Evolutionary conservation across 2,888 invertebrate genomes (phyloP).

Genomic region (Microchrysa polita): DNA sequence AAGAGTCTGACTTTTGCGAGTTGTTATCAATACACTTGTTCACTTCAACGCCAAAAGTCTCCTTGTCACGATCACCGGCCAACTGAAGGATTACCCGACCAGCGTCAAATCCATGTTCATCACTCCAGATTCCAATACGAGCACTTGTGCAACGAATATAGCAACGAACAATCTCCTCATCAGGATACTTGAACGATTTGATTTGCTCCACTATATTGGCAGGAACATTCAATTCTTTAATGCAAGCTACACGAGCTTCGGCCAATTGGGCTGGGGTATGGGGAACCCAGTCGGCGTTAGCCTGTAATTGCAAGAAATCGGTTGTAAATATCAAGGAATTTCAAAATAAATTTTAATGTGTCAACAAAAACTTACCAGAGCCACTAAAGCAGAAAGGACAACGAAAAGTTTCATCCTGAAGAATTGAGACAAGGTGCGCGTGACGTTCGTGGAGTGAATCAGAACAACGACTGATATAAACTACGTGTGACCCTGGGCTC

Average conservation of each 20-base stretch:
- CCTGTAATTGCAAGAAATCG: constrained; percentile 27
- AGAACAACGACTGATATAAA: constrained; percentile 33
- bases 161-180: constrained; percentile 61
- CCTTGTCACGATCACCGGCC: constrained; percentile 59
- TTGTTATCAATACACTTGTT: constrained; percentile 63
- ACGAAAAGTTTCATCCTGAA: constrained; percentile 56
- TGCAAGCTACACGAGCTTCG: constrained; percentile 52
- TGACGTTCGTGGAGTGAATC: constrained; percentile 8
- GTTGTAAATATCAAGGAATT: neutral
- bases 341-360: constrained; percentile 1
- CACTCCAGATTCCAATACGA: constrained; percentile 62
- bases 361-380: constrained; percentile 57
- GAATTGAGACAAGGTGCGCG: neutral
- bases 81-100: constrained; percentile 61
- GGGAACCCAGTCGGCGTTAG: constrained; percentile 50
- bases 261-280: constrained; percentile 8
- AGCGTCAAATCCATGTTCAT: constrained; percentile 60
- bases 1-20: constrained; percentile 59
- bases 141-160: constrained; percentile 63
- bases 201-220: constrained; percentile 60
- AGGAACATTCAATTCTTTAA: constrained; percentile 59
- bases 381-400: constrained; percentile 59
- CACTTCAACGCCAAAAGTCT: constrained; percentile 58
- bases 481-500: neutral
- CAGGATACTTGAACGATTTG: constrained; percentile 63